Evolutionary conservation across 2,113 vertebrate species (phyloP).

Genomic region (Myotis yumanensis): DNA sequence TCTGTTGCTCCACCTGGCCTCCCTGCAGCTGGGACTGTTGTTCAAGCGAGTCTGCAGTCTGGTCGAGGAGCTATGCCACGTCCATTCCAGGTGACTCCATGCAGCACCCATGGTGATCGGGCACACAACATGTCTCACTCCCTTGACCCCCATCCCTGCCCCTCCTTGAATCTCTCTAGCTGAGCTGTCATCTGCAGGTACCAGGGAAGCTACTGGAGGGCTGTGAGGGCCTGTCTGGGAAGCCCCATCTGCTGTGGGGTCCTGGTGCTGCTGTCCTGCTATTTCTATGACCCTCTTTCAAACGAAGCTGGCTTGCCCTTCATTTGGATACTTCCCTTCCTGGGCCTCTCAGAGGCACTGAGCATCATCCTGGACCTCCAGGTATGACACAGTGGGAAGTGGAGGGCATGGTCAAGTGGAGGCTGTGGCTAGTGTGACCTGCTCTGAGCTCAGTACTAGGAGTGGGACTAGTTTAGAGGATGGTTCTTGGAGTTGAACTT

Average conservation of each 20-base stretch:
- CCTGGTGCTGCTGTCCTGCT: slow-evolving; percentile 60
- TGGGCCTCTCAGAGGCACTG: slow-evolving; percentile 77
- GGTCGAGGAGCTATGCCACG: slow-evolving; percentile 78
- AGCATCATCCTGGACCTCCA: slow-evolving; percentile 73
- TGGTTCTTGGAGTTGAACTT: background rate
- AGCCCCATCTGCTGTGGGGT: background rate
- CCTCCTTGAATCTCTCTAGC: background rate
- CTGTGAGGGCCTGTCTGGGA: slow-evolving; percentile 62
- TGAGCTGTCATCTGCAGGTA: slow-evolving; percentile 71
- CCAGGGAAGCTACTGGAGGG: slow-evolving; percentile 72
- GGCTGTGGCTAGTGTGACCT: background rate
- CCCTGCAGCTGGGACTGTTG: slow-evolving; percentile 71
- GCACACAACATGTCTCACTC: background rate
- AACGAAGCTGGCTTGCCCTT: accelerated
- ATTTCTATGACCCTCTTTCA: background rate
- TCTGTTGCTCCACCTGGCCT: slow-evolving; percentile 58
- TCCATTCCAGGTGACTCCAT: slow-evolving; percentile 78
- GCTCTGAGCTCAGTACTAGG: background rate
- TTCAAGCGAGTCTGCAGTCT: slow-evolving; percentile 74
- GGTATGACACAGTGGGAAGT: slow-evolving; percentile 48
- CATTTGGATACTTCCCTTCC: slow-evolving; percentile 30
- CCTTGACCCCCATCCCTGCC: background rate
- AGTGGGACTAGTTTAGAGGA: background rate
- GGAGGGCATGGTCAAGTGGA: background rate
- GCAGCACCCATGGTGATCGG: background rate